Conservation (phyloP, 2,113 vertebrate genomes). For the Eurystomus gularis region DNA sequence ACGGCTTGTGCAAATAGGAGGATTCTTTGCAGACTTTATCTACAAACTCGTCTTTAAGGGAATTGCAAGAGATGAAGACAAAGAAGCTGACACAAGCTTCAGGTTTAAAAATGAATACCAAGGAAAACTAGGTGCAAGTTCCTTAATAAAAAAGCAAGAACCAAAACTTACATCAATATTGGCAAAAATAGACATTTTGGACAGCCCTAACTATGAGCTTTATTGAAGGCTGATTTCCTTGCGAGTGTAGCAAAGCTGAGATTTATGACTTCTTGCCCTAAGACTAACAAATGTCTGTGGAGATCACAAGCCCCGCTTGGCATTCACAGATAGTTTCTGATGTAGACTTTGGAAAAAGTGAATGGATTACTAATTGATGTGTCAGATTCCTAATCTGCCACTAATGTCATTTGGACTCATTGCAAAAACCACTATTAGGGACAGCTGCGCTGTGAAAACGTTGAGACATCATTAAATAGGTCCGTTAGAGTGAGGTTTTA, state of each 20-base stretch:
- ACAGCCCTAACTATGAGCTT: neutral
- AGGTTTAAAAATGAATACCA: neutral
- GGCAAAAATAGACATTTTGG: neutral
- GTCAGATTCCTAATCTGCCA: slow-evolving; percentile 45
- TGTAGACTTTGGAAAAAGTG: slow-evolving; percentile 61
- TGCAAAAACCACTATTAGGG: neutral
- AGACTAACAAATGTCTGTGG: slow-evolving; percentile 43
- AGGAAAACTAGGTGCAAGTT: neutral
- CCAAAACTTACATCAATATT: neutral
- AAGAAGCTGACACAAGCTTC: neutral
- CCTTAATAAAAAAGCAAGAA: neutral
- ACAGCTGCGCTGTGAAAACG: slow-evolving; percentile 50
- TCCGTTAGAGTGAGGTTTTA: neutral
- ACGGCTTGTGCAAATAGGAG: neutral
- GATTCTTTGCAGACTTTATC: neutral
- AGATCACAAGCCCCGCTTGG: slow-evolving; percentile 48
- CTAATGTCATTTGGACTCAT: slow-evolving; percentile 46
- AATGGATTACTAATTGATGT: slow-evolving; percentile 56
- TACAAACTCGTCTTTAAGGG: neutral
- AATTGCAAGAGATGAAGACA: neutral
- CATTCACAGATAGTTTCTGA: slow-evolving; percentile 48
- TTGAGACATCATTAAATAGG: neutral
- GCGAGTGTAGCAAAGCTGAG: slow-evolving; percentile 22
- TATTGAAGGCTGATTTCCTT: slow-evolving; percentile 33
- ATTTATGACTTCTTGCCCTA: slow-evolving; percentile 55